Evolutionary conservation across 2,797 vertebrate species (phyloP).

Genomic region (Parauchenoglanis punctatus): DNA sequence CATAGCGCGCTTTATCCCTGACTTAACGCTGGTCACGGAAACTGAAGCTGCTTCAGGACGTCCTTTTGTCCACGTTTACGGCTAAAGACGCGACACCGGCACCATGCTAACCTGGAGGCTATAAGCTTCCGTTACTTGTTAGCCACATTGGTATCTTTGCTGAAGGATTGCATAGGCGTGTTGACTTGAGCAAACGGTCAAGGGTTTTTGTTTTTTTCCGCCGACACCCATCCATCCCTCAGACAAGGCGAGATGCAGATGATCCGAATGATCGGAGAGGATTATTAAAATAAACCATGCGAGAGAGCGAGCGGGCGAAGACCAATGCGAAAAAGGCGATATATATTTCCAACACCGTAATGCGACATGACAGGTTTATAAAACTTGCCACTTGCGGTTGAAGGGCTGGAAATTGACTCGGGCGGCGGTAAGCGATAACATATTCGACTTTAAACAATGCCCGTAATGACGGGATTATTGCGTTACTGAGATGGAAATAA

Average conservation of each 20-base stretch:
- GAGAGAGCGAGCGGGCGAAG: constrained; percentile 37
- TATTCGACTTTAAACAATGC: constrained; percentile 85
- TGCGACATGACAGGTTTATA: constrained; percentile 70
- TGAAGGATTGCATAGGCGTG: not conserved
- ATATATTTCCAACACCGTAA: constrained; percentile 60
- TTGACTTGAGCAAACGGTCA: too few species aligned
- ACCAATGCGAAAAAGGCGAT: constrained; percentile 59
- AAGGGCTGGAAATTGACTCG: constrained; percentile 76
- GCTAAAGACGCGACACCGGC: not conserved
- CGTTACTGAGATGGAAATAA: constrained; percentile 80
- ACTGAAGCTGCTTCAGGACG: not conserved
- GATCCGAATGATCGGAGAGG: not conserved
- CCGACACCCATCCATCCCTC: not conserved
- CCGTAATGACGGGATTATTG: constrained; percentile 85
- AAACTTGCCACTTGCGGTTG: constrained; percentile 72
- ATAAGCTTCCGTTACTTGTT: not conserved
- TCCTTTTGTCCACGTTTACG: not conserved
- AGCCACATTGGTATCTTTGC: not conserved
- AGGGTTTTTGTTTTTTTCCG: not conserved
- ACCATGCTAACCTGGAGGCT: not conserved
- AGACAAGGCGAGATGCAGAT: not conserved
- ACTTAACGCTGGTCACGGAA: not conserved
- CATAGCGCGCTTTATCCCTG: not conserved
- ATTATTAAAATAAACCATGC: constrained; percentile 64
- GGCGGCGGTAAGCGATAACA: constrained; percentile 75